Evolutionary conservation across 1,140 invertebrate species (phyloP), one percentile per base, ranked within the genome.

Genomic region (Contarinia nasturtii): DNA sequence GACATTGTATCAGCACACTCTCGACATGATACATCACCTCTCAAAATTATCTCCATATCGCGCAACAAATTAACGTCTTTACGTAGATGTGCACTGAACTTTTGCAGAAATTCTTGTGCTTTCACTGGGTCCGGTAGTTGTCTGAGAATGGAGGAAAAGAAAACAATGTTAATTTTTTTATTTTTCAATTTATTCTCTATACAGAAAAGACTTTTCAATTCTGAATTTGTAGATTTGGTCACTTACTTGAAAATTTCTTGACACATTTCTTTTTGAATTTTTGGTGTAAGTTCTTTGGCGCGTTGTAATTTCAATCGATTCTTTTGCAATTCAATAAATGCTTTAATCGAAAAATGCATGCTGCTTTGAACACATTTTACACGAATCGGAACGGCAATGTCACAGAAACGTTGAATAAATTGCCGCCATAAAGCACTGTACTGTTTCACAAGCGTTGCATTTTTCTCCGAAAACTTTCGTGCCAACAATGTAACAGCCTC

Each of bases 321-420:
- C 62, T 93, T 94, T 57, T 96, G 84, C 43, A 98, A 67, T 63
- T 96, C 91, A 46, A 90, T 82, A 58, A 91, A 91, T n/a, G 88
- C 87, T 66, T 93, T 94, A 0, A 86, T 86, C 2, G 92, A 68
- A 62, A 98, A 96, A 63, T 95, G 88, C 85, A 95, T 95, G 12
- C 90, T 92, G 60, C 94, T 93, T 59, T 95, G 90, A 0, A 96
- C 91, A 67, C 93, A 97, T 58, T 93, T 91, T 21, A 82, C 91
- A 44, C 93, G 76, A 51, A 98, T 94, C 0, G 79, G 71, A 11
- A 90, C 82, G 38, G 79, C 87, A 53, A 97, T 95, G 63, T 98
- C 93, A 65, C 95, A 94, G 63, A 96, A 98, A 52, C 93, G 76
- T 42, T 87, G 87, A 2, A 93, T 67, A 65, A 92, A 93, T 38